Base-by-base conservation (phyloP, 2,888 invertebrate genomes). In the Pilophorus perplexus region DNA sequence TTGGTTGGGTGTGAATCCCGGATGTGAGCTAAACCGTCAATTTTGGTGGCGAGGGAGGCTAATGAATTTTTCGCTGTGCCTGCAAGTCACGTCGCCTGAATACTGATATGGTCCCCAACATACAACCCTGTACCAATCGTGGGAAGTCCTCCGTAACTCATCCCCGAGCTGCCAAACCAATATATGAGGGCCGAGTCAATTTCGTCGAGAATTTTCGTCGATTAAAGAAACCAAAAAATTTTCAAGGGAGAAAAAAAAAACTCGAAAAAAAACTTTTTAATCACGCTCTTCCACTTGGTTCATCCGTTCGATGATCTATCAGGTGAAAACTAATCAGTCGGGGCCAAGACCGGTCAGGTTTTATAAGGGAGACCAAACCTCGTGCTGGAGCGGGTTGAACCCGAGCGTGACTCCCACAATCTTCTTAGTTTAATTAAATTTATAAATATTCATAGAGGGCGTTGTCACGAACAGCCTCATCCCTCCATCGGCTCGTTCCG, bases 381-480 rank as follows among this genome's bases (percentile, higher is more conserved):
- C 52, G 52, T 52, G 52, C 28, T 28, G 25, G 52, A 3, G 52
- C 28, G 1, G 52, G 18, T 28, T 6, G 33, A 33, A 12, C 33
- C 52, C 28, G 62, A 48, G 62, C 62, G 64, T 64, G 64, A 64
- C 64, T 64, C 64, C 52, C 64, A 50, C 64, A 52, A 52, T 52
- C 64, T 52, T 52, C 64, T 50, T 52, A 52, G 52, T 64, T 64
- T 64, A 64, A 64, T 64, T 64, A 64, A 64, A 64, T 64, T 62
- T 64, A 64, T 64, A 64, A 64, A 64, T 64, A 64, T 64, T 64
- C 64, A 64, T 64, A 37, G 62, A 62, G 62, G 62, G 62, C 62
- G 62, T 62, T 62, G 62, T 62, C 62, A 62, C 62, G 62, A 62
- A 62, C 62, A 18, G 55, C 38, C 55, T 18, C 55, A 55, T 55